Evolutionary conservation across 2,888 invertebrate species (phyloP).

Genomic region (Phalera bucephala): DNA sequence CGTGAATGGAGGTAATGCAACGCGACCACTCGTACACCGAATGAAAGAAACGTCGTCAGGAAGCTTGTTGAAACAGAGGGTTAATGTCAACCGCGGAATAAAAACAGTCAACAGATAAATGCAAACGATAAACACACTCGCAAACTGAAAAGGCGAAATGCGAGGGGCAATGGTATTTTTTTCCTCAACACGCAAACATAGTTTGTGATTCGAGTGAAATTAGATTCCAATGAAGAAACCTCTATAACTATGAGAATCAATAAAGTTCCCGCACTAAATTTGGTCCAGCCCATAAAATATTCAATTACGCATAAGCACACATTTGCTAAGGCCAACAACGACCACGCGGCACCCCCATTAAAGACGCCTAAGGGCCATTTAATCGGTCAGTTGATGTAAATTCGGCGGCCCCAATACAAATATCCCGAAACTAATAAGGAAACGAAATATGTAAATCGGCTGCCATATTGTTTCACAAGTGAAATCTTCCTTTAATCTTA

Average conservation of each 20-base stretch:
- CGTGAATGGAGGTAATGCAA: constrained; percentile 77
- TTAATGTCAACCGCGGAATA: constrained; percentile 80
- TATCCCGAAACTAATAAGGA: constrained; percentile 83
- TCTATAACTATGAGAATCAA: constrained; percentile 56
- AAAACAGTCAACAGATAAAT: constrained; percentile 83
- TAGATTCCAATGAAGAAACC: constrained; percentile 28
- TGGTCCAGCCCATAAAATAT: constrained; percentile 77
- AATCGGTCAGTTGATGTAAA: constrained; percentile 84
- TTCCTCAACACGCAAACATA: constrained; percentile 13
- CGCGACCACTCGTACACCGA: constrained; percentile 72
- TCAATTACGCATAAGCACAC: constrained; percentile 83
- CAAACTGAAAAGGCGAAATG: constrained; percentile 68
- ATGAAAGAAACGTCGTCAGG: constrained; percentile 77
- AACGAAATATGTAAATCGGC: constrained; percentile 83
- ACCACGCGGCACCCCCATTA: constrained; percentile 83
- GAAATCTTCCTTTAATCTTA: constrained; percentile 85
- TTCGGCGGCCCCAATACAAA: constrained; percentile 81
- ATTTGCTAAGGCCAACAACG: constrained; percentile 81
- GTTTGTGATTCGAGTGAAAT: constrained; percentile 33
- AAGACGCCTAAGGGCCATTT: constrained; percentile 83
- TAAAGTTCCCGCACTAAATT: constrained; percentile 71
- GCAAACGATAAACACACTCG: constrained; percentile 79
- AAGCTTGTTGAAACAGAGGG: constrained; percentile 78
- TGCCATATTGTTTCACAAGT: constrained; percentile 83
- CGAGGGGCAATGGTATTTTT: constrained; percentile 63